Percentiles rank a stretch among this genome's conserved stretches.
Conservation (phyloP, 2,113 vertebrate species). For the Oreochromis spilurus region DNA sequence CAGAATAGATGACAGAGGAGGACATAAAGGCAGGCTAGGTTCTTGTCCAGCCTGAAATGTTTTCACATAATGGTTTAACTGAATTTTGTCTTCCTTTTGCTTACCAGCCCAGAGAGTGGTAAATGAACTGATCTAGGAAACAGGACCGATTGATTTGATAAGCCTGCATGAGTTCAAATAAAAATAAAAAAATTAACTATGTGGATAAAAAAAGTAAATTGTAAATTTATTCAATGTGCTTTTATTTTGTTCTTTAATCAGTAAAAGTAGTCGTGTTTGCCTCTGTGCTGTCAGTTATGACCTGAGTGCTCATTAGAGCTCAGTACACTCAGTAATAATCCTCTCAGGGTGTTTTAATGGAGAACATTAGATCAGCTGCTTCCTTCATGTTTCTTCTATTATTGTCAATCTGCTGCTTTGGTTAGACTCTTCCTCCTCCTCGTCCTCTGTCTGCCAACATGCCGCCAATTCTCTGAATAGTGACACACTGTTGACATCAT, state of each 20-base stretch:
- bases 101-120: background rate
- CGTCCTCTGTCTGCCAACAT: background rate
- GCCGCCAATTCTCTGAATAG: background rate
- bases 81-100: background rate
- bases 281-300: background rate
- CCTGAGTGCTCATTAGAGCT: background rate
- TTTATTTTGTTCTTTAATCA: background rate
- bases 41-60: background rate
- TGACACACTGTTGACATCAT: slow-evolving; percentile 8
- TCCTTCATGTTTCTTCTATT: background rate
- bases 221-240: background rate
- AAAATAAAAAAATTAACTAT: background rate
- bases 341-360: background rate
- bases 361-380: slow-evolving; percentile 23
- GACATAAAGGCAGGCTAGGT: background rate
- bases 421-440: background rate
- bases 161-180: background rate
- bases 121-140: background rate
- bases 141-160: background rate
- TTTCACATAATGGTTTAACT: background rate
- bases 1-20: background rate
- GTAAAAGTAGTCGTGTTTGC: background rate
- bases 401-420: background rate
- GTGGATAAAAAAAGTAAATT: background rate
- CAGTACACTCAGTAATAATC: background rate